Evolutionary conservation across 1,140 invertebrate species (phyloP).

Genomic region (Philotrypesis tridentata): DNA sequence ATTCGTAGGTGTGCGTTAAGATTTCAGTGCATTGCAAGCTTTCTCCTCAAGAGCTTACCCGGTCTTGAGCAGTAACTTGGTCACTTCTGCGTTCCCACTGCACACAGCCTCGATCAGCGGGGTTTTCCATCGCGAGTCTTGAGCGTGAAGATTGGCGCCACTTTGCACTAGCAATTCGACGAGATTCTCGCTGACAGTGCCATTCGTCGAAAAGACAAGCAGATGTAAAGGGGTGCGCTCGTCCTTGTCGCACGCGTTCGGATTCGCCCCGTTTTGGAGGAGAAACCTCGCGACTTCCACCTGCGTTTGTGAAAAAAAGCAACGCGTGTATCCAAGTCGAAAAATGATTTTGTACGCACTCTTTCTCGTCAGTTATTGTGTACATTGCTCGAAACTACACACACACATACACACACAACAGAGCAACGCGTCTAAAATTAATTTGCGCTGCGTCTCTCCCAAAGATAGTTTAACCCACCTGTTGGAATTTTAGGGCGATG

Average conservation of each 20-base stretch:
- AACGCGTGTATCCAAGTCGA: not conserved
- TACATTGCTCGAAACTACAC: too few relatives aligned
- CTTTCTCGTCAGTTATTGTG: too few relatives aligned
- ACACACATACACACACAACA: too few relatives aligned
- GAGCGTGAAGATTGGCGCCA: constrained; percentile 25
- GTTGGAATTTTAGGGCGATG: constrained; percentile 5
- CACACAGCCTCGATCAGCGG: constrained; percentile 9
- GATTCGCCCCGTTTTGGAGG: not conserved
- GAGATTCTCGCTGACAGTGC: not conserved
- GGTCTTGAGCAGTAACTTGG: not conserved
- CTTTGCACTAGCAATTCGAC: not conserved
- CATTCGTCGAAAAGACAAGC: not conserved
- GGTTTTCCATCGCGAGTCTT: not conserved
- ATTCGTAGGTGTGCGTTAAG: too few relatives aligned
- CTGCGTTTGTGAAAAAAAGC: not conserved
- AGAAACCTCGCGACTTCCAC: not conserved
- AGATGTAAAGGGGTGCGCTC: not conserved
- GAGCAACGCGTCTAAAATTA: not conserved
- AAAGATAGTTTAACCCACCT: constrained; percentile 4
- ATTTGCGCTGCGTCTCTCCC: not conserved
- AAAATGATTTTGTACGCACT: too few relatives aligned
- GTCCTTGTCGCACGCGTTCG: not conserved
- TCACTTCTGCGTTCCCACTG: not conserved
- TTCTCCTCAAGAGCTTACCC: too few relatives aligned
- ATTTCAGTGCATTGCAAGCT: too few relatives aligned